Evolutionary conservation across 1,140 invertebrate genomes (phyloP).

Genomic region (Stenopsyche tienmushanensis): DNA sequence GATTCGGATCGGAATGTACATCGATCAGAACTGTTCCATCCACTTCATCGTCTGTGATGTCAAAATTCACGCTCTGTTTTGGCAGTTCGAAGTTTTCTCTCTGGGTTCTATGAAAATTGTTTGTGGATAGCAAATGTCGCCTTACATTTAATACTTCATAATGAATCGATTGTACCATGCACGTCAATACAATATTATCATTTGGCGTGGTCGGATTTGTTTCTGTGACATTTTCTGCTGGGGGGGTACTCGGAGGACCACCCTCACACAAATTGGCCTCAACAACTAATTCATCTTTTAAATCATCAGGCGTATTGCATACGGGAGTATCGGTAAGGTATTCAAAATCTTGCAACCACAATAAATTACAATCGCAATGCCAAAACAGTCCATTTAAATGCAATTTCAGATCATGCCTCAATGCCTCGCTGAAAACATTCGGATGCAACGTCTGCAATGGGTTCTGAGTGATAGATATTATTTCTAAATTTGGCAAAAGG

Average conservation of each 20-base stretch:
- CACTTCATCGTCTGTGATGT: constrained; percentile 27
- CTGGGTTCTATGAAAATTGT: not conserved
- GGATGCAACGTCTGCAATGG: constrained; percentile 43
- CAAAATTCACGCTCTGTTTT: constrained; percentile 7
- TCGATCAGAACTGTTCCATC: constrained; percentile 11
- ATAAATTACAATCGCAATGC: constrained; percentile 30
- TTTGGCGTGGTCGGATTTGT: not conserved
- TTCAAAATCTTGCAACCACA: constrained; percentile 35
- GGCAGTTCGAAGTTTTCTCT: not conserved
- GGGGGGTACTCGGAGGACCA: not conserved
- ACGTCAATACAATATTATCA: not conserved
- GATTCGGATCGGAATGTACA: not conserved
- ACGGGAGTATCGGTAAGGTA: constrained; percentile 8
- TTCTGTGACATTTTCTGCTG: not conserved
- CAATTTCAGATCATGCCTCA: constrained; percentile 39
- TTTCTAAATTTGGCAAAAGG: constrained; percentile 28
- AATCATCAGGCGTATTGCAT: constrained; percentile 7
- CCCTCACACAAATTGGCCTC: not conserved
- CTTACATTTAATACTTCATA: too few species aligned
- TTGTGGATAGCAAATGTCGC: too few species aligned
- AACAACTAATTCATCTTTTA: too few species aligned
- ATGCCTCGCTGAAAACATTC: constrained; percentile 40
- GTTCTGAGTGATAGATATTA: constrained; percentile 17
- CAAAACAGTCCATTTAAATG: constrained; percentile 34
- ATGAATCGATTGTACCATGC: not conserved